Conservation (phyloP, 2,888 invertebrate species). For the Priocnemis perturbator region DNA sequence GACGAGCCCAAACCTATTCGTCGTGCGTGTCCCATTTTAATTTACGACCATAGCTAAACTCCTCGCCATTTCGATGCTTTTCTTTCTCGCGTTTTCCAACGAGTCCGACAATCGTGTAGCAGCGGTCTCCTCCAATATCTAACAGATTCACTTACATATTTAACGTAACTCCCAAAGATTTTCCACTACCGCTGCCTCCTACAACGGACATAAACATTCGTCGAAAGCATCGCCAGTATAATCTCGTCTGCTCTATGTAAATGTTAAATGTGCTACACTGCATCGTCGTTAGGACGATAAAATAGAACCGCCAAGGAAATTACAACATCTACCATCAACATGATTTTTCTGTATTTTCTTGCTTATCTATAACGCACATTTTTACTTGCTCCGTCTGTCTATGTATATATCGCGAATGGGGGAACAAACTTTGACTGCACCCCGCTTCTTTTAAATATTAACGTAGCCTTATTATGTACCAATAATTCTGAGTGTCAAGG, state of each 20-base stretch:
- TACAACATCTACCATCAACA: no score
- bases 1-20: constrained; percentile 43
- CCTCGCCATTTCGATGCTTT: constrained; percentile 34
- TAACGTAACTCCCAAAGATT: neutral
- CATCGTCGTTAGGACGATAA: neutral
- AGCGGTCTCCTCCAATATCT: constrained; percentile 11
- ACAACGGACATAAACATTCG: no score
- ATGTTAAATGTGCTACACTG: neutral
- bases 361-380: no score
- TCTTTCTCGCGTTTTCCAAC: no score
- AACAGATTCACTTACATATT: neutral
- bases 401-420: no score
- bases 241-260: neutral
- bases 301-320: neutral
- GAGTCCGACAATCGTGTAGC: constrained; percentile 38
- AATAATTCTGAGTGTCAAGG: neutral
- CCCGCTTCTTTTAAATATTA: neutral
- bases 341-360: no score
- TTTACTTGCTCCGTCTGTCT: no score
- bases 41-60: constrained; percentile 42
- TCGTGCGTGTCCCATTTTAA: constrained; percentile 45
- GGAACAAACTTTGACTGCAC: no score
- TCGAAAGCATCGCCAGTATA: neutral
- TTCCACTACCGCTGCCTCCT: no score
- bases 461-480: neutral